Base-by-base conservation (phyloP, 2,888 invertebrate genomes). In the Nycteola revayana region DNA sequence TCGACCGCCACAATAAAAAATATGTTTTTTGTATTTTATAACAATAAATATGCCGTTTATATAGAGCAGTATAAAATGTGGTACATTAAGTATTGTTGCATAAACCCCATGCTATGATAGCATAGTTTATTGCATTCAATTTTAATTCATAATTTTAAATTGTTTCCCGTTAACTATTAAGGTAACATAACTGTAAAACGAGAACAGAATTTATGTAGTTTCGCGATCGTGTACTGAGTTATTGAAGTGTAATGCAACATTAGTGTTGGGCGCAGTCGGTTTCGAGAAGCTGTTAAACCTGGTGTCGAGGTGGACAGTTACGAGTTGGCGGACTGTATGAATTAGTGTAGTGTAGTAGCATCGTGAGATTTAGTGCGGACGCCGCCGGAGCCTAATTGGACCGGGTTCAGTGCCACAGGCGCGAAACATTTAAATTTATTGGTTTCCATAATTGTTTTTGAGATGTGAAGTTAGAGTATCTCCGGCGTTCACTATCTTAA, bases 281-380 rank as follows among this genome's bases (percentile, higher is more conserved):
- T 75, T 70, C 76, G 67, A 68, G 71, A 71, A 73, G 70, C 74
- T 75, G 77, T 75, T 79, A 75, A 69, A 70, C 60, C 71, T 62
- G 63, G 70, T 75, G 78, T 82, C 69, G 69, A 75, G 60, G 68
- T 74, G 53, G 79, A 83, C 82, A 77, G 82, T 71, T 75, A 75
- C 74, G 67, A 66, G 75, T 70, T 76, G 76, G 77, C 70, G 69
- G 73, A 64, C 67, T 69, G 72, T 78, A 84, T 85, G 87, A 87
- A 87, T 87, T 87, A 85, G 88, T 87, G 87, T 86, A 87, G 82
- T 78, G 53, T 81, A 76, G 88, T 86, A 88, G 88, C 87, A 44
- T 54, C 46, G 52, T 52, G 73, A 87, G 87, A 88, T 88, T 88
- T 88, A 87, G 76, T 82, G 77, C 77, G 63, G 75, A 75, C 73